A percentile compares a stretch with the other conserved stretches of the same genome.
Evolutionary conservation across 2,113 vertebrate species (phyloP).

Genomic region (Pogona vitticeps): DNA sequence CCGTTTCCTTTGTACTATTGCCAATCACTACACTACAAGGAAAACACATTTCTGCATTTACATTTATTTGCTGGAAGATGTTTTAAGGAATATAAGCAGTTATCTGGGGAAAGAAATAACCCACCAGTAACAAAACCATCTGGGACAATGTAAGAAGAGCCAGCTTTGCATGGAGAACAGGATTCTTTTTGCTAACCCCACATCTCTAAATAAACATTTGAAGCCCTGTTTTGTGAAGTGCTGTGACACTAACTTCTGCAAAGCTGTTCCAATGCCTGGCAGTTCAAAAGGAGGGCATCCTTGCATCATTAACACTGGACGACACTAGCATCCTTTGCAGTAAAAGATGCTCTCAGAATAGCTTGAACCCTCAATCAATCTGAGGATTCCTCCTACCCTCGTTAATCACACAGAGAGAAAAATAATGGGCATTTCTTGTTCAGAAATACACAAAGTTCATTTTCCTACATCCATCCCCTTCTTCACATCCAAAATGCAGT

Average conservation of each 20-base stretch:
- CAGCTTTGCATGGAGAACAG: constrained; percentile 4
- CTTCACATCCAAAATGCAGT: neutral
- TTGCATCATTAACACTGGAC: constrained; percentile 24
- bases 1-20: neutral
- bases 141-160: constrained; percentile 3
- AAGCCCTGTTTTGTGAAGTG: neutral
- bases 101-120: too few species aligned
- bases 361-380: constrained; percentile 35
- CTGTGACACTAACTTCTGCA: constrained; percentile 17
- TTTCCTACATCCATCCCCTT: neutral
- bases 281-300: constrained; percentile 17
- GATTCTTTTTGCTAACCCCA: neutral
- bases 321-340: constrained; percentile 14
- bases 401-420: neutral
- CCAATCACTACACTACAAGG: neutral
- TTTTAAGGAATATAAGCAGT: neutral
- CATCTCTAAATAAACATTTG: neutral
- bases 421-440: neutral
- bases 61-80: constrained; percentile 32
- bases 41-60: constrained; percentile 46
- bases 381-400: neutral
- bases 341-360: constrained; percentile 30
- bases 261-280: rapidly evolving
- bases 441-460: neutral
- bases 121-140: neutral